Base-by-base conservation (phyloP, 2,888 invertebrate genomes). In the Agrochola litura region DNA sequence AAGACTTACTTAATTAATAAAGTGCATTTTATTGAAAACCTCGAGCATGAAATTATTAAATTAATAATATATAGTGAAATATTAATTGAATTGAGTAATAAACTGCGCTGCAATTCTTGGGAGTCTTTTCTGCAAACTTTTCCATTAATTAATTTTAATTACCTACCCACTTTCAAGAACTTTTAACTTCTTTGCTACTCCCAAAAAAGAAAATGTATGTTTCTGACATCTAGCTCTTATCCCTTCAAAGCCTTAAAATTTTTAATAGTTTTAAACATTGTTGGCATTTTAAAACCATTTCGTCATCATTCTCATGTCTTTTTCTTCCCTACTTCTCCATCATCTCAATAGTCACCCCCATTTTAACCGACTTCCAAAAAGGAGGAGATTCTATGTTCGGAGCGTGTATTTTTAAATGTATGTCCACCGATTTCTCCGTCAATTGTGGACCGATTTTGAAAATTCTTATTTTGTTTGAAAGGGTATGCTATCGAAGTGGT, bases 51-150 rank as follows among this genome's bases (percentile, higher is more conserved):
- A 73, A 52, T 49, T 6, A 10, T 43, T 52, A 52, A 52, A 22
- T 49, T 37, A 41, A 71, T 70, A 61, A 63, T 73, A 37, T 81
- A 67, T 41, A 73, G 60, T 63, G 22, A 65, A 83, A 64, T 49
- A 79, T 68, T 56, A 61, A 72, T 79, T 79, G 56, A 52, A 74
- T 74, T 46, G 22, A 52, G 49, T 25, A 68, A 68, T 46, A 60
- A 72, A 37, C n/a, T 61, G 49, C 37, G 19, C 56, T 61, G 43
- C 52, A 61, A 58, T 70, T 60, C 30, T 49, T 63, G 2, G 30
- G 6, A 64, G 61, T 1, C 2, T 43, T 54, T 78, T 73, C 52
- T 68, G n/a, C 4, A 0, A 68, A 25, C 25, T 5, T 25, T 65
- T 52, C 25, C 61, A 70, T 61, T 49, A 49, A 69, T 52, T 52